Evolutionary conservation across 2,797 vertebrate genomes (phyloP).

Genomic region (Clarias pachynema): DNA sequence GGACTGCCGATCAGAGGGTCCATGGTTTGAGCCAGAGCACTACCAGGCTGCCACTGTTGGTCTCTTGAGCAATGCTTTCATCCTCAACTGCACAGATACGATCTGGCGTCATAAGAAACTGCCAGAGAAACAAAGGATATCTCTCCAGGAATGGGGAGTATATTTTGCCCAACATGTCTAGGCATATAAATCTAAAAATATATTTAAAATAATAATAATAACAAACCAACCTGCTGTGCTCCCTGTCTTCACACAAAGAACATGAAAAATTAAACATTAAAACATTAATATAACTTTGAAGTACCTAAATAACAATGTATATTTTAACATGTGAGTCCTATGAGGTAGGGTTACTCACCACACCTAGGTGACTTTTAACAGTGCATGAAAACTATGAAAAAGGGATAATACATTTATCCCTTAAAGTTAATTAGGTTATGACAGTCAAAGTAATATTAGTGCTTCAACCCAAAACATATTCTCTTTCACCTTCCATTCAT

Average conservation of each 20-base stretch:
- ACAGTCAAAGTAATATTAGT: background rate
- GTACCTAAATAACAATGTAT: background rate
- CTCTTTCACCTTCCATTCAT: background rate
- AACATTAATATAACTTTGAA: background rate
- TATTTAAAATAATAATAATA: too few relatives aligned
- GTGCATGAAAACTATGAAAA: background rate
- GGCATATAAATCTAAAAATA: too few relatives aligned
- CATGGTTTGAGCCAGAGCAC: too few relatives aligned
- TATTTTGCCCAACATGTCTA: too few relatives aligned
- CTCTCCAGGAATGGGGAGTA: too few relatives aligned
- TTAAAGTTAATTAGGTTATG: background rate
- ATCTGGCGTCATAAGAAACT: too few relatives aligned
- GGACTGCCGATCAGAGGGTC: too few relatives aligned
- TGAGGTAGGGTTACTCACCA: background rate
- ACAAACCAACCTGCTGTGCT: background rate
- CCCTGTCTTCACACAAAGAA: too few relatives aligned
- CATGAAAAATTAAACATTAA: background rate
- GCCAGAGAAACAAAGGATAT: too few relatives aligned
- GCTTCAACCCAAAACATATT: background rate
- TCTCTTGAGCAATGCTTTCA: too few relatives aligned
- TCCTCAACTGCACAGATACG: too few relatives aligned
- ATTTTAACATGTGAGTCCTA: background rate
- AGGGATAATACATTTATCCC: background rate
- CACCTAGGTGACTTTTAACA: background rate
- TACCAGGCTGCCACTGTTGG: too few relatives aligned